Evolutionary conservation across 2,888 invertebrate species (phyloP).

Genomic region (Theretra japonica): DNA sequence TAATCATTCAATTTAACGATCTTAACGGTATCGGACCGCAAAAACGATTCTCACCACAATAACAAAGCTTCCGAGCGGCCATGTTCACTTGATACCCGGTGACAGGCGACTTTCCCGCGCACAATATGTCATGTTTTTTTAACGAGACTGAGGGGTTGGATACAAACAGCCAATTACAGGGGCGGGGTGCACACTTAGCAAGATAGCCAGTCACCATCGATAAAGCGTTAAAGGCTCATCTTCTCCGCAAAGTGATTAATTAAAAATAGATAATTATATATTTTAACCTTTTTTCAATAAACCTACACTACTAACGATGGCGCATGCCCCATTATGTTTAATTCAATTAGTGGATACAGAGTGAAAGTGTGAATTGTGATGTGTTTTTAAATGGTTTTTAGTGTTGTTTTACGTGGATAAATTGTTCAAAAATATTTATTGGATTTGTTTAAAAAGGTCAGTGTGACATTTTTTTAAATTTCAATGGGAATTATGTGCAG

Average conservation of each 20-base stretch:
- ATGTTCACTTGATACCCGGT: slow-evolving; percentile 72
- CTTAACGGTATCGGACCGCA: slow-evolving; percentile 69
- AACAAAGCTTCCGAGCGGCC: slow-evolving; percentile 68
- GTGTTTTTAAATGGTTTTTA: slow-evolving; percentile 57
- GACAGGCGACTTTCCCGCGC: slow-evolving; percentile 81
- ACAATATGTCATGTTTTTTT: slow-evolving; percentile 82
- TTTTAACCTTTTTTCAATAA: slow-evolving; percentile 51
- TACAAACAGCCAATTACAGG: slow-evolving; percentile 83
- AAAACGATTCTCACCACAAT: slow-evolving; percentile 77
- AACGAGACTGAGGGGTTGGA: slow-evolving; percentile 74
- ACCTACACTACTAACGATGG: slow-evolving; percentile 51
- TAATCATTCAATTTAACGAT: slow-evolving; percentile 52
- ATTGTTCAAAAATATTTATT: slow-evolving; percentile 52
- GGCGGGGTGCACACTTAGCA: slow-evolving; percentile 76
- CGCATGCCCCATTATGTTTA: slow-evolving; percentile 71
- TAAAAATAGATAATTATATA: slow-evolving; percentile 46
- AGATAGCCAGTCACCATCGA: slow-evolving; percentile 78
- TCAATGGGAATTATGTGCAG: background rate
- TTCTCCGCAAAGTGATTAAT: slow-evolving; percentile 48
- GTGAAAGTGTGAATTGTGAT: slow-evolving; percentile 74
- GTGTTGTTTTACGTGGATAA: slow-evolving; percentile 44
- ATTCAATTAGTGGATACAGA: slow-evolving; percentile 78
- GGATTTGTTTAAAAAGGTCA: slow-evolving; percentile 58
- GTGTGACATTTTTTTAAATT: slow-evolving; percentile 36
- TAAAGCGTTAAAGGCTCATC: slow-evolving; percentile 69